phyloP scores from a whole-genome alignment of 2,797 vertebrate genomes.

The Brachymystax lenok region DNA sequence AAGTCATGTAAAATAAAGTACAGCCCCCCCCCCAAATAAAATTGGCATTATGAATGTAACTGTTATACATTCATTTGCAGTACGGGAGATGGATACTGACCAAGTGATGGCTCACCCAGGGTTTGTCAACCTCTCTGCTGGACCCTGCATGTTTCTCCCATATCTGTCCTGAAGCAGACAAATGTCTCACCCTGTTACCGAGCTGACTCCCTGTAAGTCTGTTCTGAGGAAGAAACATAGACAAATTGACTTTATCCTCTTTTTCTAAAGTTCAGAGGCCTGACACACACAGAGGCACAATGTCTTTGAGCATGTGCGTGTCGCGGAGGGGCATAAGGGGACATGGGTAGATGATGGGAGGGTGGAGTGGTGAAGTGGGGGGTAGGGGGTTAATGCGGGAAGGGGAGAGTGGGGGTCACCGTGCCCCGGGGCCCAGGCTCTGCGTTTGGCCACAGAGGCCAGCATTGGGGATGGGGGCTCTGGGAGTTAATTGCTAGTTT shows the following conservation, averaged over 20 bases:
- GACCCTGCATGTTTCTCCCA: conserved; percentile 22
- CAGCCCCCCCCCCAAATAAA: neutral
- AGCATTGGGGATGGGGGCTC: conserved; percentile 44
- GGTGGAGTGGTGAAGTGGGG: conserved; percentile 29
- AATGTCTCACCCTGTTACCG: neutral
- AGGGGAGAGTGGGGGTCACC: conserved; percentile 54
- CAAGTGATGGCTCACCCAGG: neutral
- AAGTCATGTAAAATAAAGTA: neutral
- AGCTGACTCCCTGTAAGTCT: neutral
- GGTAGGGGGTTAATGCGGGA: conserved; percentile 48
- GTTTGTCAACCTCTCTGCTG: neutral
- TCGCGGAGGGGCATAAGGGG: conserved; percentile 53
- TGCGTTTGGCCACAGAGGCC: neutral
- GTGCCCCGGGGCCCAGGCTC: conserved; percentile 52
- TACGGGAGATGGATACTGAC: neutral
- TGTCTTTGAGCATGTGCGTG: conserved; percentile 62
- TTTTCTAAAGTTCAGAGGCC: conserved; percentile 64
- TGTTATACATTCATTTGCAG: neutral
- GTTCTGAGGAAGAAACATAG: conserved; percentile 43
- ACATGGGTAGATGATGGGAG: conserved; percentile 47
- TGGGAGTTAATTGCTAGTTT: conserved; percentile 88
- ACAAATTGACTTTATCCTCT: conserved; percentile 67
- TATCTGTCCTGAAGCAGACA: neutral
- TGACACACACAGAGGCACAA: conserved; percentile 52
- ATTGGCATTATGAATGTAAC: neutral